Percentiles rank a stretch among this genome's conserved stretches.
These are phyloP conservation scores for Dipodomys spectabilis DNA, from an alignment of 2,113 vertebrate genomes.

Conservation along the genomic window DNA sequence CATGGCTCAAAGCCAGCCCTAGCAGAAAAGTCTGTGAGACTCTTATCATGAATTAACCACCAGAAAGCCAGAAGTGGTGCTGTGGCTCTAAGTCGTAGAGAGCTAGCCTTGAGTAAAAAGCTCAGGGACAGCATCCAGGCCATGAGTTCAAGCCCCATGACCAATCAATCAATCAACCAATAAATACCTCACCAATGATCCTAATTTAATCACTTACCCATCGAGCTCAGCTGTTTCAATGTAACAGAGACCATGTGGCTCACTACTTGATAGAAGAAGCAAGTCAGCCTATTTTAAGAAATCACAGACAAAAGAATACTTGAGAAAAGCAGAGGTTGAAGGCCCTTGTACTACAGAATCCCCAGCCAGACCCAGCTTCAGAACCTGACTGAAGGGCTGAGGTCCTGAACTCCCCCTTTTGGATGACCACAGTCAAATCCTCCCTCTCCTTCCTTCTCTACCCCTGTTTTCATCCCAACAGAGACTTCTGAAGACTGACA, in stretches of 20 bases:
- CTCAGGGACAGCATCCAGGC: no score
- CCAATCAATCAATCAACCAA: not conserved
- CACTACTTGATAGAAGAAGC: constrained; percentile 89
- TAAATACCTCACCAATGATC: not conserved
- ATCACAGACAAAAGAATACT: constrained; percentile 7
- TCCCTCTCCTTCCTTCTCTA: not conserved
- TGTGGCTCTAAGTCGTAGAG: no score
- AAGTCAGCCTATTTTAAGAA: constrained; percentile 87
- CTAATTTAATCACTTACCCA: constrained; percentile 84
- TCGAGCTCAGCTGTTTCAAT: constrained; percentile 91
- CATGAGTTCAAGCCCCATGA: no score
- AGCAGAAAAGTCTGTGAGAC: no score
- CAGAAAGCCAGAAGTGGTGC: no score
- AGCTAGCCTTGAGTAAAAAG: no score
- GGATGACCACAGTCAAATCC: not conserved
- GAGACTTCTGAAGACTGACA: not conserved
- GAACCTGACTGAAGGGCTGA: not conserved
- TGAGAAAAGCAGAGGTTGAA: not conserved
- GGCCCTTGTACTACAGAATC: not conserved
- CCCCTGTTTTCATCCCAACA: not conserved
- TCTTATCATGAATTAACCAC: no score
- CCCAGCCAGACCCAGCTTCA: not conserved
- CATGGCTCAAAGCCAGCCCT: no score
- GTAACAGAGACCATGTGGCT: constrained; percentile 89
- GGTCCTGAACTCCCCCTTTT: not conserved